phyloP scores from a whole-genome alignment of 2,113 vertebrate genomes.

The Kobus ellipsiprymnus region DNA sequence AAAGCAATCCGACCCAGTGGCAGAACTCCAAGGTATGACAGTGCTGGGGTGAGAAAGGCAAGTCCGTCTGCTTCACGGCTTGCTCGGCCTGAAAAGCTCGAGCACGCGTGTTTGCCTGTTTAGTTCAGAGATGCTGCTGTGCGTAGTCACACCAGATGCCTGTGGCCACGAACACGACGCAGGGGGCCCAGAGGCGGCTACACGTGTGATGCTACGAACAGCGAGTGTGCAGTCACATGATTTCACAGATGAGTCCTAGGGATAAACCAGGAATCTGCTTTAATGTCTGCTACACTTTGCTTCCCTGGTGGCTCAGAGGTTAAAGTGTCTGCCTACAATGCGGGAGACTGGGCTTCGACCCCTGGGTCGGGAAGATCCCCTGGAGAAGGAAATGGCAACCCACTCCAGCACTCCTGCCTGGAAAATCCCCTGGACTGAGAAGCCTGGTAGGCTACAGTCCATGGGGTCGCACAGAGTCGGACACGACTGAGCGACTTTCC shows the following conservation, averaged over 20 bases:
- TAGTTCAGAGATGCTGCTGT: neutral
- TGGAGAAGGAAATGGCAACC: no score
- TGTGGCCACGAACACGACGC: neutral
- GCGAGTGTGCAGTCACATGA: neutral
- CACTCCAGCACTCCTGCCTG: no score
- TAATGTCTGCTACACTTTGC: neutral
- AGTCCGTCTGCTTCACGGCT: neutral
- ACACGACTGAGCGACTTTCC: no score
- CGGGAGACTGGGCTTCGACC: no score
- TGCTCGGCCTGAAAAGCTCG: neutral
- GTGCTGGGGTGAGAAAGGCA: neutral
- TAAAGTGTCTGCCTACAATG: no score
- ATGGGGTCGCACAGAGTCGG: no score
- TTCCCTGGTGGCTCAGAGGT: no score
- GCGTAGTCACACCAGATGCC: neutral
- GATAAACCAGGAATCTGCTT: neutral
- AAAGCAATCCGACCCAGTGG: conserved; percentile 20
- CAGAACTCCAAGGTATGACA: neutral
- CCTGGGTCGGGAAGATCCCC: no score
- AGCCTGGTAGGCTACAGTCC: no score
- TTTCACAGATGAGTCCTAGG: neutral
- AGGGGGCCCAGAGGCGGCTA: neutral
- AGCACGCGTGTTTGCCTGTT: neutral
- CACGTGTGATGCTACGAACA: neutral
- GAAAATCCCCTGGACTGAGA: no score